Evolutionary conservation across 2,888 invertebrate species (phyloP).

Genomic region (Stratiomys singularior): DNA sequence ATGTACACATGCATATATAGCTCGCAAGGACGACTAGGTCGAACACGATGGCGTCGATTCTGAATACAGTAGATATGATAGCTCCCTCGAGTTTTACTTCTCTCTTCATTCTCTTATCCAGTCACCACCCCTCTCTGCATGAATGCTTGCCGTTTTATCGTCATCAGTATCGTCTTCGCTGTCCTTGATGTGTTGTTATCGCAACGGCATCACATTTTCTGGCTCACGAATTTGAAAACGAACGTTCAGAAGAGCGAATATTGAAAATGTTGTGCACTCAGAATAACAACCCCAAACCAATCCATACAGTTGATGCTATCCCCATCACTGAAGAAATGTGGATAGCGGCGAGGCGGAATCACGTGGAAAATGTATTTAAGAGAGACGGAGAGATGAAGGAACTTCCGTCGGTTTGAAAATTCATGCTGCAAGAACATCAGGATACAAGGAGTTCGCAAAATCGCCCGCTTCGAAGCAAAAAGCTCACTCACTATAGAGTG

Average conservation of each 20-base stretch:
- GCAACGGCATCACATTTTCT: constrained; percentile 46
- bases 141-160: constrained; percentile 15
- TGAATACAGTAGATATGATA: not conserved
- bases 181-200: constrained; percentile 45
- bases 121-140: not conserved
- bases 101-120: not conserved
- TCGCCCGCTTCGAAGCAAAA: too few relatives aligned
- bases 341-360: not conserved
- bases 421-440: too few relatives aligned
- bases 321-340: constrained; percentile 3
- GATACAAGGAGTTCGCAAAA: too few relatives aligned
- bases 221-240: constrained; percentile 15
- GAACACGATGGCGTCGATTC: constrained; percentile 8
- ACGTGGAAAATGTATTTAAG: not conserved
- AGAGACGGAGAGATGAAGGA: not conserved
- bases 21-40: constrained; percentile 39
- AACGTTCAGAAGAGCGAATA: not conserved
- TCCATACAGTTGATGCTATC: not conserved
- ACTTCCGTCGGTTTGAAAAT: too few relatives aligned
- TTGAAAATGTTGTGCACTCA: constrained; percentile 7
- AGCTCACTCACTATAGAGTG: too few relatives aligned
- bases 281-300: constrained; percentile 21
- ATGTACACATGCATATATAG: not conserved
- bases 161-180: constrained; percentile 6
- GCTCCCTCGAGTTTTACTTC: not conserved